Conservation (phyloP, 2,797 vertebrate genomes). For the Clarias fuscus region DNA sequence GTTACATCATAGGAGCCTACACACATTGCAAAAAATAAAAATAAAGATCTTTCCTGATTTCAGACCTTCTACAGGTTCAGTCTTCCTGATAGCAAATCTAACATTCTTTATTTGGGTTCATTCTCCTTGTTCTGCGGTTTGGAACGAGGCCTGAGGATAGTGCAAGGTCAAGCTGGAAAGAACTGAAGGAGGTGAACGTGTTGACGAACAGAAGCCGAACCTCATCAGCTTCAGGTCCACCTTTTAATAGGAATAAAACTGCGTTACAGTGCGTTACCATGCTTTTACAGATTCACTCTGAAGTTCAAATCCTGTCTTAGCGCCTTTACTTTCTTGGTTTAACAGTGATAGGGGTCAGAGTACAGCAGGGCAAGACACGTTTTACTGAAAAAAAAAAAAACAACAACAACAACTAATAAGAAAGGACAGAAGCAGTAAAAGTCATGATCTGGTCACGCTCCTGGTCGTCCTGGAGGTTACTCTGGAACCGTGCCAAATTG, state of each 20-base stretch:
- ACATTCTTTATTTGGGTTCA: not conserved
- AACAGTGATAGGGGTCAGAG: not conserved
- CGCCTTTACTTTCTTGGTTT: not conserved
- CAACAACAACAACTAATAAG: too few relatives aligned
- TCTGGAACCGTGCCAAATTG: not conserved
- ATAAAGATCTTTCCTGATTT: not conserved
- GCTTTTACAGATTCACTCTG: not conserved
- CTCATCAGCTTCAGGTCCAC: not conserved
- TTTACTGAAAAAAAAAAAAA: not conserved
- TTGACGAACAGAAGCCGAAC: not conserved
- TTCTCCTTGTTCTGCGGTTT: not conserved
- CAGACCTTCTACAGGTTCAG: not conserved
- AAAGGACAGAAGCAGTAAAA: not conserved
- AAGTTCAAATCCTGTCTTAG: not conserved
- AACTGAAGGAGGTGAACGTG: not conserved
- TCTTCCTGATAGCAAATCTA: not conserved
- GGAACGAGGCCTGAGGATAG: not conserved
- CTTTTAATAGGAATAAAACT: not conserved
- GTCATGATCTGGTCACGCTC: not conserved
- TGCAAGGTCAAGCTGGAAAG: not conserved
- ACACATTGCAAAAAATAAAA: not conserved
- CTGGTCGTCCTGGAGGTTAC: not conserved
- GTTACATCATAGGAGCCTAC: not conserved
- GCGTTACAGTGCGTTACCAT: not conserved
- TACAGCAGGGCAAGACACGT: not conserved